Evolutionary conservation across 2,888 invertebrate genomes (phyloP).

Genomic region (Hermodice carunculata): DNA sequence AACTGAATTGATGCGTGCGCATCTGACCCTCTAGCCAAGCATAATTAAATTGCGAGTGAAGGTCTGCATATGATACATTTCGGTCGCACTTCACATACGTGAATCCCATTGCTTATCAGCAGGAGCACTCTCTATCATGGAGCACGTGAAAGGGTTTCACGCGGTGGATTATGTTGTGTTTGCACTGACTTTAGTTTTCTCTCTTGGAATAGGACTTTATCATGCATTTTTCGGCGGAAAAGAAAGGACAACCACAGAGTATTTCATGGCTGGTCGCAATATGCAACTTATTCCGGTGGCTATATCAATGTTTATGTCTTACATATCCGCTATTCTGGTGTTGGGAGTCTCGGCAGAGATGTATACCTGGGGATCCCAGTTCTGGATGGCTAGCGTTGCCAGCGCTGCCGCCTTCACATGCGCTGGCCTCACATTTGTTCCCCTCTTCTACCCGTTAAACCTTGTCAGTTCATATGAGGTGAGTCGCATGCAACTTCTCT

Average conservation of each 20-base stretch:
- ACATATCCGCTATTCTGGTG: slow-evolving; percentile 14
- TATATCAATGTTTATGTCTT: slow-evolving; percentile 22
- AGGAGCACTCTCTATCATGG: no score
- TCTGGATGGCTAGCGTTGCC: slow-evolving; percentile 14
- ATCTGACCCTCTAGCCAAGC: no score
- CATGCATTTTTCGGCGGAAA: not conserved
- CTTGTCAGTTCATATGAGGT: slow-evolving; percentile 23
- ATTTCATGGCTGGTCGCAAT: slow-evolving; percentile 7
- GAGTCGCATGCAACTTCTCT: no score
- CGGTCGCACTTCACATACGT: no score
- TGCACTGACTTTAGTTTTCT: not conserved
- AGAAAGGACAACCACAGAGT: slow-evolving; percentile 3
- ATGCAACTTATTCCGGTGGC: slow-evolving; percentile 11
- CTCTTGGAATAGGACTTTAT: slow-evolving; percentile 11
- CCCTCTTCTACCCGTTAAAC: slow-evolving; percentile 16
- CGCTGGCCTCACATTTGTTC: slow-evolving; percentile 8
- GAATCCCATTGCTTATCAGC: no score
- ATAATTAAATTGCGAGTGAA: no score
- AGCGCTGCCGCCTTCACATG: slow-evolving; percentile 11
- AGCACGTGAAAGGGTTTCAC: slow-evolving; percentile 6
- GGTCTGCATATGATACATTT: no score
- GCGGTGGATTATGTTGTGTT: slow-evolving; percentile 10
- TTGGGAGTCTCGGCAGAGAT: slow-evolving; percentile 19
- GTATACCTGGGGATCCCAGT: slow-evolving; percentile 15
- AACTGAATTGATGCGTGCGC: no score